phyloP scores from a whole-genome alignment of 92 coral and sea anemone species.

The Parazoanthus atlanticus region DNA sequence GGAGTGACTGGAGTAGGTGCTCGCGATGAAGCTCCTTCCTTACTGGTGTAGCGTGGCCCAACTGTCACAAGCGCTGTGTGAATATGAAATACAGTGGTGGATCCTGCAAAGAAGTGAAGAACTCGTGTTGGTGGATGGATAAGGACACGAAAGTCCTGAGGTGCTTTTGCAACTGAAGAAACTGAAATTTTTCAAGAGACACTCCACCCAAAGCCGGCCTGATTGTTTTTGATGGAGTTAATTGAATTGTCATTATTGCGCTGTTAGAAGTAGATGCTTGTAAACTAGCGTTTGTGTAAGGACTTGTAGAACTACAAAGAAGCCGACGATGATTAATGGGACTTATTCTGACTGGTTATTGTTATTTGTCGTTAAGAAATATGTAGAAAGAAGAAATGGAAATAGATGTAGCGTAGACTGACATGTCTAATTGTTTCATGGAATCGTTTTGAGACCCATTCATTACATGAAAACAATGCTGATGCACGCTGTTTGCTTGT shows the following conservation, averaged over 20 bases:
- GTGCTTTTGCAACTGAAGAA: neutral
- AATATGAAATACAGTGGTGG: neutral
- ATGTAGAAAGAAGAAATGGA: too few relatives aligned
- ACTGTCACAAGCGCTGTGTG: neutral
- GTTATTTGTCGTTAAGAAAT: neutral
- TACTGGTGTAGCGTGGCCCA: neutral
- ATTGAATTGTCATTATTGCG: too few relatives aligned
- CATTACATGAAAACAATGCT: too few relatives aligned
- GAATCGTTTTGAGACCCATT: too few relatives aligned
- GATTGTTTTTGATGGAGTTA: neutral
- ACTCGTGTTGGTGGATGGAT: neutral
- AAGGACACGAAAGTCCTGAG: neutral
- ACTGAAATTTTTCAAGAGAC: neutral
- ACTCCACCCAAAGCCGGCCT: neutral
- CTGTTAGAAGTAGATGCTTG: neutral
- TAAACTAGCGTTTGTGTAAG: neutral
- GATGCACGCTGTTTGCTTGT: too few relatives aligned
- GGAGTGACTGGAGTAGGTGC: conserved; percentile 15
- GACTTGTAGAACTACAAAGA: neutral
- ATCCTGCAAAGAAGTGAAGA: neutral
- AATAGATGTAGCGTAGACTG: too few relatives aligned
- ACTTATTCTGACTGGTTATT: too few relatives aligned
- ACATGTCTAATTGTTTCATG: too few relatives aligned
- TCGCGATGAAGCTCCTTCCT: neutral
- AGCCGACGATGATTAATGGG: neutral